A percentile compares a stretch with the other conserved stretches of the same genome.
Evolutionary conservation across 2,888 invertebrate species (phyloP).

Genomic region (Exephanes ischioxanthus): DNA sequence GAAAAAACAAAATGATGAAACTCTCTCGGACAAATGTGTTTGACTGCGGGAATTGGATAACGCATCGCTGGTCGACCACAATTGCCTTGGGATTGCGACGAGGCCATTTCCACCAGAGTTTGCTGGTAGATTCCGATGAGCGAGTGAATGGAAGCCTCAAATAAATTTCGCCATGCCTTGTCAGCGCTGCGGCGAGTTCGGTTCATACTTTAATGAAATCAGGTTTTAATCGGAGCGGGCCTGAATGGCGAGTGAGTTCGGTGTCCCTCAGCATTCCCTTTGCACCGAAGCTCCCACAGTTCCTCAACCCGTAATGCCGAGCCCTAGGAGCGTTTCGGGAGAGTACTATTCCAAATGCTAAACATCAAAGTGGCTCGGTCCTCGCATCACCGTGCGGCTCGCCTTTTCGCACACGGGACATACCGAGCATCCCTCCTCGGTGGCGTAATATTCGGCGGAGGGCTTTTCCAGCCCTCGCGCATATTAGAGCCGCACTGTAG

Average conservation of each 20-base stretch:
- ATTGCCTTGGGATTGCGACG: background rate
- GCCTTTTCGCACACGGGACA: conserved; percentile 6
- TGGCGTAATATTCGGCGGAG: conserved; percentile 32
- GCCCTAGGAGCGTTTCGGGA: conserved; percentile 20
- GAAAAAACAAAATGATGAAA: background rate
- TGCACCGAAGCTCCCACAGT: background rate
- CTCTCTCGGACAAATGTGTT: background rate
- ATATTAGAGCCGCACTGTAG: conserved; percentile 43
- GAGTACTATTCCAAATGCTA: conserved; percentile 49
- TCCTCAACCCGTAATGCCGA: background rate
- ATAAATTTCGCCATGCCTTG: background rate
- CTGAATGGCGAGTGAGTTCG: conserved; percentile 4
- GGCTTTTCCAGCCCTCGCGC: conserved; percentile 32
- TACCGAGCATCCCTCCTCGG: conserved; percentile 31
- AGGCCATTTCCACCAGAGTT: background rate
- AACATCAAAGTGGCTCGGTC: conserved; percentile 57
- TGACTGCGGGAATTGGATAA: background rate
- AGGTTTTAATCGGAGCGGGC: conserved; percentile 3
- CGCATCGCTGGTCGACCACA: background rate
- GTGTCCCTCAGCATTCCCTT: conserved; percentile 3
- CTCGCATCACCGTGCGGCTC: conserved; percentile 27
- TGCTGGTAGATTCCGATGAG: background rate
- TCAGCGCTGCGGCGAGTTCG: background rate
- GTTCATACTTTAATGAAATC: conserved; percentile 27
- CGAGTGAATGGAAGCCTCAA: conserved; percentile 4